A percentile compares a stretch with the other conserved stretches of the same genome.
Conservation (phyloP, 2,113 vertebrate genomes). For the Holacanthus passer region DNA sequence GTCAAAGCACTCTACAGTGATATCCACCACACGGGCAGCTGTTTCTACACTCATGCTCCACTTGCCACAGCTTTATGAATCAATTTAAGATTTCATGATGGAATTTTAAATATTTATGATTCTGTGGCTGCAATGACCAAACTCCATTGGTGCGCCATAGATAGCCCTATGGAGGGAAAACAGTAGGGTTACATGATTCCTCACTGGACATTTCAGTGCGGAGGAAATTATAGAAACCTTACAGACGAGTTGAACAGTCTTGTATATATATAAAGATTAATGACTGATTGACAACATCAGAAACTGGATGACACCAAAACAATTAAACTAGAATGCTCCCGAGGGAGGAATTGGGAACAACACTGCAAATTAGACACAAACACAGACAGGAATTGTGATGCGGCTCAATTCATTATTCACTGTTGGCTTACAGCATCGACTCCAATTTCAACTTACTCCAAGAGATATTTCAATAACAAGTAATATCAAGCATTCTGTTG, state of each 20-base stretch:
- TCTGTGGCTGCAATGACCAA: constrained; percentile 41
- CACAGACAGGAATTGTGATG: constrained; percentile 10
- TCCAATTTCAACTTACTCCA: constrained; percentile 19
- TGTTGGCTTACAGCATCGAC: constrained; percentile 10
- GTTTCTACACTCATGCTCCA: constrained; percentile 25
- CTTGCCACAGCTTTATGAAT: constrained; percentile 53
- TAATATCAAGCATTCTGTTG: background rate
- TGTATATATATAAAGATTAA: constrained; percentile 4
- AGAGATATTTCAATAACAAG: constrained; percentile 13
- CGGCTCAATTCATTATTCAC: constrained; percentile 33
- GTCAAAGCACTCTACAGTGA: constrained; percentile 15
- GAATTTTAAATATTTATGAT: constrained; percentile 70
- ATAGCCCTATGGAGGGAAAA: constrained; percentile 23
- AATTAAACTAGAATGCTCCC: constrained; percentile 6
- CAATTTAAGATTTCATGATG: constrained; percentile 65
- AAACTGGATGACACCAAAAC: background rate
- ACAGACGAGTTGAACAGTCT: background rate
- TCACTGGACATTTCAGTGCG: background rate
- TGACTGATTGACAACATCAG: constrained; percentile 22
- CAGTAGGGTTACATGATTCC: constrained; percentile 2
- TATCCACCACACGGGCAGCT: constrained; percentile 10
- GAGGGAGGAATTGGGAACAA: background rate
- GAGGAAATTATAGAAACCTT: constrained; percentile 1
- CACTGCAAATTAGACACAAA: background rate
- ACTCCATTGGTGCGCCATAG: background rate